Base-by-base conservation (phyloP, 1,140 invertebrate species). In the Bombyx mandarina region DNA sequence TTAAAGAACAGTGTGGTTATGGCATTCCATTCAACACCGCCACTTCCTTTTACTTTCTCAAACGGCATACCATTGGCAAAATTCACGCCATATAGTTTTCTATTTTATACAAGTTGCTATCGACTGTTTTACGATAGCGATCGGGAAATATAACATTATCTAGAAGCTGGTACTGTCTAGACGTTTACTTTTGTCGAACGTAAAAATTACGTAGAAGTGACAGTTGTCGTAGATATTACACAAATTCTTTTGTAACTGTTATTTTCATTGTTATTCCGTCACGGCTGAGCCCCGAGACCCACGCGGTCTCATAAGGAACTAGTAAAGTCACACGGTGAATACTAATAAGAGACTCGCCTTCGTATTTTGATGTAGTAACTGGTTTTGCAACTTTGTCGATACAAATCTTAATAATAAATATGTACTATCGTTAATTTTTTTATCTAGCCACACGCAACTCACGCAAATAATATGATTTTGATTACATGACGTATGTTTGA, bases 11-110 rank as follows among this genome's bases (percentile, higher is more conserved):
- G 57, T 51, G 58, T 63, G 67, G 67, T 79, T 18, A 75, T 69
- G 67, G 47, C 26, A 35, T 2, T 35, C 65, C 60, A 67, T 59
- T 66, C 62, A 50, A 56, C 57, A 64, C 65, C 71, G 70, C 64
- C 60, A 68, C 68, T 73, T 73, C 70, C 66, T 73, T 57, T 65
- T 59, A 60, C 65, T 69, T 66, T 63, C 60, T 69, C 61, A 63
- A 66, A 58, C 56, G 65, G 58, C 22, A 49, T 49, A 49, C n/a
- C n/a, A 18, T 35, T 35, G 26, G 26, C 26, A 35, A 35, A 35
- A 49, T 10, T 49, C 48, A 47, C 22, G 48, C 48, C 10, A 49
- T 12, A 0, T 18, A 46, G 3, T 9, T 46, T 46, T 46, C 8
- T 8, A 46, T 46, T 46, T 8, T 7, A 46, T 46, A 35, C 26